Evolutionary conservation across 2,797 vertebrate species (phyloP).

Genomic region (Sebastes oblongus): DNA sequence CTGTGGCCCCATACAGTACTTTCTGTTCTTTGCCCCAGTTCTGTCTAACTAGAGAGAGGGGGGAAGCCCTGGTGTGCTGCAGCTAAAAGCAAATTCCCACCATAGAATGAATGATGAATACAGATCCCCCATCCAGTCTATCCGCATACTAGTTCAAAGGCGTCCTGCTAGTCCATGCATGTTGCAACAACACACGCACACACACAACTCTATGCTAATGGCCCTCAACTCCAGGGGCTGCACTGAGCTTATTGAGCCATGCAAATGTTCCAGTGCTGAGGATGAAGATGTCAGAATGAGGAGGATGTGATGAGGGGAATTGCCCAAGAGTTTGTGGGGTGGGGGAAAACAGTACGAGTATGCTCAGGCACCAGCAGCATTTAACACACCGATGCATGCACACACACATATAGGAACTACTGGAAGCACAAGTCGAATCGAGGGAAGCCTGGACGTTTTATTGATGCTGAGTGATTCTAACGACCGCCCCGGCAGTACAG

Average conservation of each 20-base stretch:
- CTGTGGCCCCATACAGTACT: background rate
- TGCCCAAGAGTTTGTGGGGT: constrained; percentile 8
- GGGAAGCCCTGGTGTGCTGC: constrained; percentile 67
- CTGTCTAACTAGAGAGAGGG: constrained; percentile 52
- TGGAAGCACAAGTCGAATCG: constrained; percentile 32
- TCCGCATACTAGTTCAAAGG: constrained; percentile 70
- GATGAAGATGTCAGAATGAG: constrained; percentile 46
- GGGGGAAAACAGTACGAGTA: background rate
- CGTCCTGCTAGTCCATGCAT: constrained; percentile 60
- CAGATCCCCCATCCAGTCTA: constrained; percentile 60
- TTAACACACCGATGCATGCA: background rate
- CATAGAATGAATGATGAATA: constrained; percentile 77
- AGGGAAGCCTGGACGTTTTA: constrained; percentile 27
- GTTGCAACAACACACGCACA: constrained; percentile 43
- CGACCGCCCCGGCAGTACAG: constrained; percentile 29
- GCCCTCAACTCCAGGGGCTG: constrained; percentile 35
- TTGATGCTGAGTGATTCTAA: constrained; percentile 76
- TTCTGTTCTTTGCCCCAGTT: constrained; percentile 57
- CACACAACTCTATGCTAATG: constrained; percentile 69
- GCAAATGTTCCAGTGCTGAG: constrained; percentile 29
- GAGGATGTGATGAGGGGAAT: constrained; percentile 39
- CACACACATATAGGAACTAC: background rate
- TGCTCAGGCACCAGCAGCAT: constrained; percentile 16
- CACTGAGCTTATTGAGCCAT: constrained; percentile 55
- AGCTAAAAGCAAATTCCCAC: constrained; percentile 69